These are phyloP conservation scores for Choreutis nemorana DNA, from an alignment of 2,888 invertebrate genomes.

Conservation along the genomic window DNA sequence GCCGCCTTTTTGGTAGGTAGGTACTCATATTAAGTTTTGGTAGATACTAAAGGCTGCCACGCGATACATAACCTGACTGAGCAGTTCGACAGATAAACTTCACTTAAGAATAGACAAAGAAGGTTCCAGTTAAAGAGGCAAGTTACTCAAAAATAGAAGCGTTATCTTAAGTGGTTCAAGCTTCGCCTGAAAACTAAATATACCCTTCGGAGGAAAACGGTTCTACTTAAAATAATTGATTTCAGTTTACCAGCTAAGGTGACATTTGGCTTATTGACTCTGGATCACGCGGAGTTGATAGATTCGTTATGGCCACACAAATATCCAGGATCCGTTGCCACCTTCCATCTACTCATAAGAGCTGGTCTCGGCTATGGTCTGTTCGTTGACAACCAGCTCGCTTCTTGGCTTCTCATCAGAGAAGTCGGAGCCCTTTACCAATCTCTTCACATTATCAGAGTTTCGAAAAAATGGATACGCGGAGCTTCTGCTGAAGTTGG, in stretches of 20 bases:
- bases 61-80: no score
- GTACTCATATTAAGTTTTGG: no score
- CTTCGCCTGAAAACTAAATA: no score
- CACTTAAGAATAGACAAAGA: no score
- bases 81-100: no score
- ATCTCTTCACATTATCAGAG: conserved; percentile 17
- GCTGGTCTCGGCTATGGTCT: conserved; percentile 15
- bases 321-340: conserved; percentile 6
- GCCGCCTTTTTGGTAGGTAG: no score
- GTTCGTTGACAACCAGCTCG: conserved; percentile 12
- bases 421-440: conserved; percentile 17
- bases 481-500: conserved; percentile 10
- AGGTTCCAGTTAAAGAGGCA: no score
- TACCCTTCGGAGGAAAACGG: no score
- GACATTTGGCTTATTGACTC: background rate
- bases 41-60: no score
- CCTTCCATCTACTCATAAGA: conserved; percentile 13
- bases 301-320: conserved; percentile 1
- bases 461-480: conserved; percentile 14
- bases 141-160: no score
- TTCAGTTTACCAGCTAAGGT: conserved; percentile 5
- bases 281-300: background rate
- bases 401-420: conserved; percentile 17
- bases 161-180: no score
- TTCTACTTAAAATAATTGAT: conserved; percentile 1